Percentiles rank a stretch among this genome's conserved stretches.
Evolutionary conservation across 2,113 vertebrate species (phyloP).

Genomic region (Calonectris borealis): DNA sequence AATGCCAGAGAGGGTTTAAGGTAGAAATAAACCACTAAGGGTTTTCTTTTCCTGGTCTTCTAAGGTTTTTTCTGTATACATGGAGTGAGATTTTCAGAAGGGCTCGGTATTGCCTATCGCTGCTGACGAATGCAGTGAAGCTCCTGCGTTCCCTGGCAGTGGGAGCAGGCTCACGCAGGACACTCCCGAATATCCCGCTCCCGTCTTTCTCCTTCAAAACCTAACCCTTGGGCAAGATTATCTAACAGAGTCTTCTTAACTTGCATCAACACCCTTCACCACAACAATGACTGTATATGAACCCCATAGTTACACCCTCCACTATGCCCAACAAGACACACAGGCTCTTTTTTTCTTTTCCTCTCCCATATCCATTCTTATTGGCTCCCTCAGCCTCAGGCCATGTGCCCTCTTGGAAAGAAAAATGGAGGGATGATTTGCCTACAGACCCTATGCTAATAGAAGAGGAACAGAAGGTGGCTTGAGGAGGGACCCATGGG

Average conservation of each 20-base stretch:
- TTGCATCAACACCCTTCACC: neutral
- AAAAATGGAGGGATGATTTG: neutral
- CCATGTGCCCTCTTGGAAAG: neutral
- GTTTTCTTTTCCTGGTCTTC: neutral
- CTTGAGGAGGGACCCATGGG: neutral
- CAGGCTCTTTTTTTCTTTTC: neutral
- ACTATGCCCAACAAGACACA: neutral
- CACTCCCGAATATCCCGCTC: neutral
- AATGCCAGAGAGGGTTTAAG: neutral
- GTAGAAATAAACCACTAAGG: neutral
- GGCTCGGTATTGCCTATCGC: neutral
- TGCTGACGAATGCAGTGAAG: neutral
- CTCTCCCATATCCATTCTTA: neutral
- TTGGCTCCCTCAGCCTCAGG: neutral
- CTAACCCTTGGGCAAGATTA: neutral
- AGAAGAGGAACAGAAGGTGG: neutral
- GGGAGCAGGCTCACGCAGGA: neutral
- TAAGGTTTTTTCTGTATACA: accelerated
- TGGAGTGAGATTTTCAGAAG: neutral
- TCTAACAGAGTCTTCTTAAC: neutral
- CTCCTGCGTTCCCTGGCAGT: neutral
- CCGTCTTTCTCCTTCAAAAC: neutral
- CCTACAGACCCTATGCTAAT: neutral
- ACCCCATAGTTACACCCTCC: neutral
- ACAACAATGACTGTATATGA: neutral